Percentiles rank a stretch among this genome's conserved stretches.
Conservation (phyloP, 37 sponge, comb jelly and placozoan genomes). For the Agelas oroides region DNA sequence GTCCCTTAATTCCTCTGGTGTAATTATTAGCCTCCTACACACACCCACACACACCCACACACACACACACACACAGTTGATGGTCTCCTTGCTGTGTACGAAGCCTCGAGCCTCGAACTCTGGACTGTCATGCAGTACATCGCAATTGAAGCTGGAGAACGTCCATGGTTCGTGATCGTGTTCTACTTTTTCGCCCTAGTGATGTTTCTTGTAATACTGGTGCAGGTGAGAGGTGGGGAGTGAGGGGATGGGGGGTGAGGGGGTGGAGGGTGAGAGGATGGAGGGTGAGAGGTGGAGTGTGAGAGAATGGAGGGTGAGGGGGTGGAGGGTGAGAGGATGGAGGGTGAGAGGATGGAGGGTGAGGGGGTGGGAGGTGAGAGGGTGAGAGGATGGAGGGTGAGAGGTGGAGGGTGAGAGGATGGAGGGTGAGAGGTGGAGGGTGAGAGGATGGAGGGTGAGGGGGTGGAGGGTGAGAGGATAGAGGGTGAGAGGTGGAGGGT, state of each 20-base stretch:
- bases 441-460: background rate
- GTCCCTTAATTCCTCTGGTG: too few species aligned
- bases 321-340: background rate
- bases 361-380: too few species aligned
- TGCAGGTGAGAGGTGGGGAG: slow-evolving; percentile 65
- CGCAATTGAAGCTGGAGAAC: slow-evolving; percentile 40
- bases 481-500: background rate
- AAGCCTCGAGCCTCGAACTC: slow-evolving; percentile 76
- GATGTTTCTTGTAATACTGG: slow-evolving; percentile 70
- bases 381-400: too few species aligned
- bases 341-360: too few species aligned
- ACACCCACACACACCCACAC: too few species aligned
- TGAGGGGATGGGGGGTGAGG: background rate
- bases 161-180: background rate
- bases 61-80: too few species aligned
- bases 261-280: background rate
- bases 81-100: slow-evolving; percentile 72
- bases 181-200: slow-evolving; percentile 66
- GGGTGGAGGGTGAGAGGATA: background rate
- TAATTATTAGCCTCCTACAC: too few species aligned
- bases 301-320: background rate
- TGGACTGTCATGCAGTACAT: slow-evolving; percentile 64
- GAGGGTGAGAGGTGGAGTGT: background rate
- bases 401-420: background rate
- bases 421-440: background rate